phyloP scores from a whole-genome alignment of 2,888 invertebrate genomes.

The Eristalis tenax region DNA sequence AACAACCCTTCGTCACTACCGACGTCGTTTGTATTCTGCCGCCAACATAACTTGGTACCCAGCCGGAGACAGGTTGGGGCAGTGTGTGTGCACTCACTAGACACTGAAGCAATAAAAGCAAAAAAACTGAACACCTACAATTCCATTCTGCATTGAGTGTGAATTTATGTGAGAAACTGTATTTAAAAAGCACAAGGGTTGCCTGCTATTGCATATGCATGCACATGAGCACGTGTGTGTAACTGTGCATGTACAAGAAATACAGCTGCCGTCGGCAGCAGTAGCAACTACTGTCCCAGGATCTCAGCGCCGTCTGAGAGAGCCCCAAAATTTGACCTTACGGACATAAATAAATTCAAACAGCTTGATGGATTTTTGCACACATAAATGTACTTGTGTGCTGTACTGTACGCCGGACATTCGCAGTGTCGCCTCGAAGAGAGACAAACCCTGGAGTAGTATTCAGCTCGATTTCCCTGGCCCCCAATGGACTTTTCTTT shows the following conservation, averaged over 20 bases:
- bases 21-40: neutral
- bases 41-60: neutral
- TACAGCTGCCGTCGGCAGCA: neutral
- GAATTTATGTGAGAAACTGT: conserved; percentile 81
- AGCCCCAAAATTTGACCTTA: conserved; percentile 42
- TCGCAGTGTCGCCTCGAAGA: conserved; percentile 15
- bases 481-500: conserved; percentile 18
- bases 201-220: conserved; percentile 8
- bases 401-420: conserved; percentile 5
- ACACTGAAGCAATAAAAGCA: conserved; percentile 42
- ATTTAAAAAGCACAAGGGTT: conserved; percentile 68
- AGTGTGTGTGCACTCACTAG: conserved; percentile 10
- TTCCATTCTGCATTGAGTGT: conserved; percentile 78
- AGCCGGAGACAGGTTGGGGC: conserved; percentile 4
- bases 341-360: conserved; percentile 58
- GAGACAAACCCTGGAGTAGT: conserved; percentile 19
- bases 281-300: neutral
- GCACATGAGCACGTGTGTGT: neutral
- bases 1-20: conserved; percentile 33
- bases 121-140: conserved; percentile 58
- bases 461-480: conserved; percentile 40
- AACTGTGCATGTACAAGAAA: neutral
- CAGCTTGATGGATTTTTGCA: conserved; percentile 64
- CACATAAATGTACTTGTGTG: conserved; percentile 42
- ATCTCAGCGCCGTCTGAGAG: conserved; percentile 30